Evolutionary conservation across 2,113 vertebrate genomes (phyloP).

Genomic region (Tauraco erythrolophus): DNA sequence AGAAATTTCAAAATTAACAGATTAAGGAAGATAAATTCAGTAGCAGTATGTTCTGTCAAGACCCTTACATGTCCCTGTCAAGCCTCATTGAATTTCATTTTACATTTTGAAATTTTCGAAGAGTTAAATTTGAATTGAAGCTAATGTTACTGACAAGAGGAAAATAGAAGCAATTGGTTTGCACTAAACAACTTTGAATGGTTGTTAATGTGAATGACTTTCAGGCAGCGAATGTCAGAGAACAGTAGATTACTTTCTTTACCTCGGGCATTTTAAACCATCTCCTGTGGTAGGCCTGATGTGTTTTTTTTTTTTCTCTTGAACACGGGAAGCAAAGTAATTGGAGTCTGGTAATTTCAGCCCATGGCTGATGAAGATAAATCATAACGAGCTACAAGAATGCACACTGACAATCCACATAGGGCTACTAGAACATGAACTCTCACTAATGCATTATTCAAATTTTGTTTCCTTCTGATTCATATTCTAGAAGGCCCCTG

Average conservation of each 20-base stretch:
- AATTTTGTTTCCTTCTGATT: slow-evolving; percentile 69
- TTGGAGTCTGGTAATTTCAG: slow-evolving; percentile 81
- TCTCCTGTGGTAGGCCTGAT: slow-evolving; percentile 75
- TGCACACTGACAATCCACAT: slow-evolving; percentile 70
- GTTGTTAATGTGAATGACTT: slow-evolving; percentile 81
- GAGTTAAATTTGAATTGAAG: slow-evolving; percentile 76
- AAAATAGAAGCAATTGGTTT: slow-evolving; percentile 77
- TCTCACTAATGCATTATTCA: slow-evolving; percentile 71
- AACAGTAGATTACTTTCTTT: slow-evolving; percentile 83
- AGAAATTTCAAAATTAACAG: slow-evolving; percentile 61
- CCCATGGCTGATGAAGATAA: slow-evolving; percentile 81
- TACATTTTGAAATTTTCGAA: slow-evolving; percentile 53
- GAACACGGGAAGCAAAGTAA: slow-evolving; percentile 77
- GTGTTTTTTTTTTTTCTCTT: slow-evolving; percentile 45
- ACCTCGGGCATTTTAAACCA: slow-evolving; percentile 77
- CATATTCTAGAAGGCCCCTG: slow-evolving; percentile 43
- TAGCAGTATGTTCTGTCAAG: slow-evolving; percentile 17
- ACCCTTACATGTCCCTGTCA: slow-evolving; percentile 31
- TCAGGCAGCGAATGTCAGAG: slow-evolving; percentile 77
- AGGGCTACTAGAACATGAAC: slow-evolving; percentile 58
- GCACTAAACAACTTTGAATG: slow-evolving; percentile 80
- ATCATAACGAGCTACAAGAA: slow-evolving; percentile 75
- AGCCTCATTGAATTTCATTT: slow-evolving; percentile 45
- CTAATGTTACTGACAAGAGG: slow-evolving; percentile 73
- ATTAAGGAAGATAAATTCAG: slow-evolving; percentile 50